phyloP scores from a whole-genome alignment of 2,888 invertebrate genomes.

The Blastobasis adustella region DNA sequence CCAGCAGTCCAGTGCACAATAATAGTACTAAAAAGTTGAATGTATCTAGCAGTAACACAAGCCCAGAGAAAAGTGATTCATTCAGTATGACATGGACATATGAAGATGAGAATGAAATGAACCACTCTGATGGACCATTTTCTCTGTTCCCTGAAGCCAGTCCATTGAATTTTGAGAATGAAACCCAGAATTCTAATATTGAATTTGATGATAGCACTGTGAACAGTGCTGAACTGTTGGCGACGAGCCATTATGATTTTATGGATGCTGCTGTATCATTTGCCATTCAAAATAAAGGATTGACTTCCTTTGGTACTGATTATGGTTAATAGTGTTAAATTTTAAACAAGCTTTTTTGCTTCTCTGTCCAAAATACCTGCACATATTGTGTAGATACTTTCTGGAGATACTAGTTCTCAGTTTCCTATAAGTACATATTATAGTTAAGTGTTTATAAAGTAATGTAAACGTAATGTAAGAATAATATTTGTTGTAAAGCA shows the following conservation, averaged over 20 bases:
- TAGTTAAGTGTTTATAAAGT: background rate
- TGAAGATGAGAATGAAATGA: conserved; percentile 25
- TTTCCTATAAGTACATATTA: background rate
- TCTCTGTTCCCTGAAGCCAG: conserved; percentile 36
- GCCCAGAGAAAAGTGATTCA: conserved; percentile 19
- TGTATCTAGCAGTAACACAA: conserved; percentile 9
- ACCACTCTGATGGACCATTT: conserved; percentile 24
- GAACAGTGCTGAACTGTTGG: conserved; percentile 25
- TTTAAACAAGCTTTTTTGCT: background rate
- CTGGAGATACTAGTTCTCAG: background rate
- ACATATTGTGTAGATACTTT: background rate
- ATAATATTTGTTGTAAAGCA: background rate
- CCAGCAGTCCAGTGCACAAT: conserved; percentile 9
- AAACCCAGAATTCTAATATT: conserved; percentile 24
- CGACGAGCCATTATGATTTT: conserved; percentile 68
- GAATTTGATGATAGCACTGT: conserved; percentile 29
- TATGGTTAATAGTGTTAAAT: conserved; percentile 43
- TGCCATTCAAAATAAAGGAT: conserved; percentile 83
- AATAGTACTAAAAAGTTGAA: background rate
- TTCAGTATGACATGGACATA: conserved; percentile 36
- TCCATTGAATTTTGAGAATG: conserved; percentile 31
- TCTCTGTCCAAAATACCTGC: background rate
- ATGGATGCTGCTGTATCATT: conserved; percentile 83
- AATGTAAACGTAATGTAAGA: background rate
- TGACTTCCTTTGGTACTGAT: conserved; percentile 68